Conservation (phyloP, 2,113 vertebrate genomes). For the Crotophaga sulcirostris region DNA sequence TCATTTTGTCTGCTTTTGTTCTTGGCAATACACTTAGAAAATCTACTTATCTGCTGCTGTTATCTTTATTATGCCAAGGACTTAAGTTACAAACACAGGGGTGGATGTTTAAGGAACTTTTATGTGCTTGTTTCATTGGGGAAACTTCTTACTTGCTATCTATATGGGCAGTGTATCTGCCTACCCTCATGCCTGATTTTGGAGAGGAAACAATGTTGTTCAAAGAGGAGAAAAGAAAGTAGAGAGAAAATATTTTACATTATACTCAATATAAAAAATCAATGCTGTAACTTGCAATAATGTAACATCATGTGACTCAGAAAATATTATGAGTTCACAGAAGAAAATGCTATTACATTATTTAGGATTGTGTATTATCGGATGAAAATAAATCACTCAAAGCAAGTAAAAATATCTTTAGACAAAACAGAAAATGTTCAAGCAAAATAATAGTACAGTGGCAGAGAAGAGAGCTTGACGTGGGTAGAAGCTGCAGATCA, state of each 20-base stretch:
- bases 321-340: neutral
- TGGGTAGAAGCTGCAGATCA: fast-evolving
- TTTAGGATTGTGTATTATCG: neutral
- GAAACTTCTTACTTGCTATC: constrained; percentile 46
- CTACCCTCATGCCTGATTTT: neutral
- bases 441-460: neutral
- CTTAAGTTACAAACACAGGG: constrained; percentile 29
- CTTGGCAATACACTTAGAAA: constrained; percentile 45
- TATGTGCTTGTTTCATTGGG: constrained; percentile 53
- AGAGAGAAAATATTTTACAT: neutral
- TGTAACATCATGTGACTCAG: neutral
- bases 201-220: constrained; percentile 17
- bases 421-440: neutral
- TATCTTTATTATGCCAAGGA: constrained; percentile 62
- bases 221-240: neutral
- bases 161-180: constrained; percentile 9
- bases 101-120: constrained; percentile 39
- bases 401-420: neutral
- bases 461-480: neutral
- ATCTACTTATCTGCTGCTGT: constrained; percentile 53
- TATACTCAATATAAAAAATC: neutral
- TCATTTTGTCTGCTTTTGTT: constrained; percentile 47
- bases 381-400: neutral
- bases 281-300: neutral
- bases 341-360: neutral